Evolutionary conservation across 1,140 invertebrate species (phyloP).

Genomic region (Panagrolaimus sp.): DNA sequence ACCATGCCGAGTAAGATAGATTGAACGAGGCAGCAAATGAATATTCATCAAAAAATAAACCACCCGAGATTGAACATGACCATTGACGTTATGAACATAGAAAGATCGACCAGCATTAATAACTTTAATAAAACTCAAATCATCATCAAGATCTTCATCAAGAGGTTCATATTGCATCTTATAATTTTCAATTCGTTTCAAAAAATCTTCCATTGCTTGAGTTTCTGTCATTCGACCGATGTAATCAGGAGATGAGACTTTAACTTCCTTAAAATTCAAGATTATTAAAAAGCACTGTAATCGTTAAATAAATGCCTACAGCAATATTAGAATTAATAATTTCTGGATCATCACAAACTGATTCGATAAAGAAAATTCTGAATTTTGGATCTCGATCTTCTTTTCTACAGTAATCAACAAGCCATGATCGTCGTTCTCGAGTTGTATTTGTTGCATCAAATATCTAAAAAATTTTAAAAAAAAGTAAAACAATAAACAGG

Average conservation of each 20-base stretch:
- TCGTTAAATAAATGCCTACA: constrained; percentile 63
- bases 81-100: constrained; percentile 64
- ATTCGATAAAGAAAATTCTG: constrained; percentile 96
- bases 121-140: constrained; percentile 60
- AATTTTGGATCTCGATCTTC: constrained; percentile 72
- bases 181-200: constrained; percentile 89
- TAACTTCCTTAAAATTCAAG: constrained; percentile 75
- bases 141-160: constrained; percentile 69
- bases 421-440: constrained; percentile 76
- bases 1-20: constrained; percentile 83
- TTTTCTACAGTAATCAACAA: constrained; percentile 64
- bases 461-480: constrained; percentile 65
- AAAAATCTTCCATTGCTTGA: constrained; percentile 84
- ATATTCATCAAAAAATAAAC: constrained; percentile 99
- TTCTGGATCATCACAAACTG: constrained; percentile 87
- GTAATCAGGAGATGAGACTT: constrained; percentile 97
- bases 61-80: constrained; percentile 93
- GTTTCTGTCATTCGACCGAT: constrained; percentile 72
- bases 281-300: neutral
- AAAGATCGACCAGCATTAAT: constrained; percentile 74
- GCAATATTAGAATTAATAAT: constrained; percentile 96
- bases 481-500: neutral
- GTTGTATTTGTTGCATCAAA: constrained; percentile 99
- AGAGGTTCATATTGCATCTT: constrained; percentile 82
- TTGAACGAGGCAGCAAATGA: constrained; percentile 91